These are phyloP conservation scores for Hystrix cristata DNA, from an alignment of 2,113 vertebrate species.

Conservation along the genomic window DNA sequence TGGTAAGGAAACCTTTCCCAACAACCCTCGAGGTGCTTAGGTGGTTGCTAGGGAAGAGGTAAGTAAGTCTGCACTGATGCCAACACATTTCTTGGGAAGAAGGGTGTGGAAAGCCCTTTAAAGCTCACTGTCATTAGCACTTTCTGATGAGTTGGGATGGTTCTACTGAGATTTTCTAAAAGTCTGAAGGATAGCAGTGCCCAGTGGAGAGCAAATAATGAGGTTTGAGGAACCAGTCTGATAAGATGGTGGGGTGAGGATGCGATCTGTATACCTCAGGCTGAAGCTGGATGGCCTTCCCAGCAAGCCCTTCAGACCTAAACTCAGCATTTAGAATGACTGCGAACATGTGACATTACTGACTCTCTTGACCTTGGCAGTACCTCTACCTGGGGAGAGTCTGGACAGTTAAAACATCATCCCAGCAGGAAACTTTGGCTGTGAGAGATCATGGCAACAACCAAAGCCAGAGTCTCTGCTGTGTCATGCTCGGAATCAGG, in stretches of 20 bases:
- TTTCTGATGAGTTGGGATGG: neutral
- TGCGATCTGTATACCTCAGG: neutral
- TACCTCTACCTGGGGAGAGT: neutral
- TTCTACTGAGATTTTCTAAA: neutral
- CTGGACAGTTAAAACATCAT: neutral
- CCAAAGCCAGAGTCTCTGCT: neutral
- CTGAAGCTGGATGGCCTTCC: neutral
- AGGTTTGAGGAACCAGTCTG: neutral
- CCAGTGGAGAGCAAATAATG: no score
- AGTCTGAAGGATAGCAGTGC: neutral
- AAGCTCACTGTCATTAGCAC: neutral
- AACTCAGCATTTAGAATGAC: neutral
- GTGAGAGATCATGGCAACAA: neutral
- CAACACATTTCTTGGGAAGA: neutral
- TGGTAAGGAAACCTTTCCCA: neutral
- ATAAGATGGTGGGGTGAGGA: neutral
- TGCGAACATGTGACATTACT: neutral
- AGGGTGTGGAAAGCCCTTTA: neutral
- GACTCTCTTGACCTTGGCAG: neutral
- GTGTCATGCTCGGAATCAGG: neutral
- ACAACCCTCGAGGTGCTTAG: neutral
- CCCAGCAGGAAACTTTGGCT: neutral
- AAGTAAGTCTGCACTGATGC: neutral
- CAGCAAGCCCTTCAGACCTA: no score
- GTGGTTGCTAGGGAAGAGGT: neutral